phyloP scores from a whole-genome alignment of 2,888 invertebrate genomes.

The Gymnosoma rotundatum region DNA sequence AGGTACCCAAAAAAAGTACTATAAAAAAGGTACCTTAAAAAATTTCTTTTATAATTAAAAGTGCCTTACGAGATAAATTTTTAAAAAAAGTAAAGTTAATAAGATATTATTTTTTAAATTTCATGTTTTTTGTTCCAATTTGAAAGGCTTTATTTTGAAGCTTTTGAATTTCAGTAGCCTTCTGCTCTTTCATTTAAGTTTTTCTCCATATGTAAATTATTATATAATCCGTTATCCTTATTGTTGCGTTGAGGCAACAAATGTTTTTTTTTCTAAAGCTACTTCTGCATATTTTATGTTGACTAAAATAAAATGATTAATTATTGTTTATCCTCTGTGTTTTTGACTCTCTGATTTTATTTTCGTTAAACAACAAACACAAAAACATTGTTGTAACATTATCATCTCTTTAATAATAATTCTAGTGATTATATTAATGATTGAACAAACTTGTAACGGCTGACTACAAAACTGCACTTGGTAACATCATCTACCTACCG shows the following conservation, averaged over 20 bases:
- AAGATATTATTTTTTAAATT: no score
- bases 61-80: no score
- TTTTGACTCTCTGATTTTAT: conserved; percentile 15
- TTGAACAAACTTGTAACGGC: conserved; percentile 49
- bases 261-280: background rate
- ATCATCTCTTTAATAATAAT: conserved; percentile 65
- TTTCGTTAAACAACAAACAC: conserved; percentile 11
- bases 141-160: no score
- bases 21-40: no score
- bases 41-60: no score
- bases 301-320: conserved; percentile 42
- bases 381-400: conserved; percentile 50
- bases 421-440: conserved; percentile 62
- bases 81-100: no score
- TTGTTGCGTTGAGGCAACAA: background rate
- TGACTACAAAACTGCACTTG: conserved; percentile 30
- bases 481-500: conserved; percentile 26
- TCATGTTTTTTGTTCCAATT: no score
- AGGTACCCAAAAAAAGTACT: no score
- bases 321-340: conserved; percentile 17
- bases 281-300: background rate
- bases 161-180: no score
- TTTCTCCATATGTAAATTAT: background rate
- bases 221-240: background rate
- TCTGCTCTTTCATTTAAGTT: background rate